Evolutionary conservation across 1,140 invertebrate genomes (phyloP).

Genomic region (Ostrea edulis): DNA sequence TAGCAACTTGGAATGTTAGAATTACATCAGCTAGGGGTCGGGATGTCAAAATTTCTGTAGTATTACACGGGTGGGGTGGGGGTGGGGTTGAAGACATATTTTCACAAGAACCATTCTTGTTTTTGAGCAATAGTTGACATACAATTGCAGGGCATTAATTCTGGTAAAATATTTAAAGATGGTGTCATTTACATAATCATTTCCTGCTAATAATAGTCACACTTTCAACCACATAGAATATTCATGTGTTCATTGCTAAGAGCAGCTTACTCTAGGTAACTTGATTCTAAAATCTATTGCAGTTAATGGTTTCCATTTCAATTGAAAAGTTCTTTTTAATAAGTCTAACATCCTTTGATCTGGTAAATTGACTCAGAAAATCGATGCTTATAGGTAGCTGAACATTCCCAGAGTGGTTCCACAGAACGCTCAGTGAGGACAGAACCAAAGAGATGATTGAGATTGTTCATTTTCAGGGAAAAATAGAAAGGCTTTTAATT

Average conservation of each 20-base stretch:
- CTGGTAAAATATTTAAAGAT: not conserved
- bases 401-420: not conserved
- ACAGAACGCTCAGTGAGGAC: not conserved
- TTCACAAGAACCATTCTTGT: too few species aligned
- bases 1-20: too few species aligned
- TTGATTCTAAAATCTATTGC: slow-evolving; percentile 12
- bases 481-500: too few species aligned
- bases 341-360: slow-evolving; percentile 22
- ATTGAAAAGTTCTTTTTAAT: slow-evolving; percentile 12
- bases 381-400: not conserved
- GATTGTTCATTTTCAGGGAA: not conserved
- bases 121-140: too few species aligned
- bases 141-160: too few species aligned
- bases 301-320: slow-evolving; percentile 37
- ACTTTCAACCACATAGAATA: not conserved
- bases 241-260: not conserved
- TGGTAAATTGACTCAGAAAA: slow-evolving; percentile 12
- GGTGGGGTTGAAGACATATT: too few species aligned
- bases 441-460: not conserved
- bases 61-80: too few species aligned
- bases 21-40: too few species aligned
- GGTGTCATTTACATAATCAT: not conserved
- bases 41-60: too few species aligned
- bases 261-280: not conserved
- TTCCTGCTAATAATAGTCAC: not conserved